Evolutionary conservation across 2,888 invertebrate genomes (phyloP).

Genomic region (Drosophila parthenogenetica): DNA sequence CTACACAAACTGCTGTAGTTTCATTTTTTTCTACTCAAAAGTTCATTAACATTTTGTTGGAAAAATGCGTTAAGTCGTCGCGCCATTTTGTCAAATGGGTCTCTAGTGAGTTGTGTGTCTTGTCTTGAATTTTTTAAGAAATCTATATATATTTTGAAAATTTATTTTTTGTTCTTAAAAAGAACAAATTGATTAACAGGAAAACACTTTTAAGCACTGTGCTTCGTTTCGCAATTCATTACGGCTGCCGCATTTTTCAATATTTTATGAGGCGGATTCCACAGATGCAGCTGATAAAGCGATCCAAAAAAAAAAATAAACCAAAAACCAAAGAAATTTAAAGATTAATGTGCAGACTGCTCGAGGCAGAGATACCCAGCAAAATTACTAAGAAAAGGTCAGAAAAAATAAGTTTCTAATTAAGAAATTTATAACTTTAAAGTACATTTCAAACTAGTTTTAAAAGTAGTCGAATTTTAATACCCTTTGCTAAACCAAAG

Average conservation of each 20-base stretch:
- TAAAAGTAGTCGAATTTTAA: background rate
- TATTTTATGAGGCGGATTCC: slow-evolving; percentile 62
- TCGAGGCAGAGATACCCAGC: background rate
- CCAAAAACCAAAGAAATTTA: background rate
- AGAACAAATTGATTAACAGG: slow-evolving; percentile 73
- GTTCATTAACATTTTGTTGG: slow-evolving; percentile 66
- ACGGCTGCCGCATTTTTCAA: slow-evolving; percentile 74
- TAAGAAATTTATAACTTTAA: too few species aligned
- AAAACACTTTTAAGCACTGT: slow-evolving; percentile 70
- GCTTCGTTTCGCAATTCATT: slow-evolving; percentile 51
- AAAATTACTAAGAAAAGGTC: background rate
- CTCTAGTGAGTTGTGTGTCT: slow-evolving; percentile 24
- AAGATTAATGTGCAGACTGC: background rate
- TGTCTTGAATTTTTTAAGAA: slow-evolving; percentile 40
- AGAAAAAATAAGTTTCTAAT: too few species aligned
- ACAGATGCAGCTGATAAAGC: slow-evolving; percentile 40
- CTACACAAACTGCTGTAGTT: background rate
- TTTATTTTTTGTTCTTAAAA: slow-evolving; percentile 11
- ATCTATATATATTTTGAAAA: slow-evolving; percentile 14
- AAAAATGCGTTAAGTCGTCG: slow-evolving; percentile 28
- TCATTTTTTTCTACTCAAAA: slow-evolving; percentile 28
- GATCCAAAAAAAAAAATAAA: background rate
- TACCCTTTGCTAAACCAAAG: slow-evolving; percentile 1
- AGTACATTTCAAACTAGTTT: too few species aligned
- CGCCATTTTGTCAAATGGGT: slow-evolving; percentile 25